Evolutionary conservation across 2,797 vertebrate species (phyloP), one percentile per base, ranked within the genome.

Genomic region (Limosa lapponica): DNA sequence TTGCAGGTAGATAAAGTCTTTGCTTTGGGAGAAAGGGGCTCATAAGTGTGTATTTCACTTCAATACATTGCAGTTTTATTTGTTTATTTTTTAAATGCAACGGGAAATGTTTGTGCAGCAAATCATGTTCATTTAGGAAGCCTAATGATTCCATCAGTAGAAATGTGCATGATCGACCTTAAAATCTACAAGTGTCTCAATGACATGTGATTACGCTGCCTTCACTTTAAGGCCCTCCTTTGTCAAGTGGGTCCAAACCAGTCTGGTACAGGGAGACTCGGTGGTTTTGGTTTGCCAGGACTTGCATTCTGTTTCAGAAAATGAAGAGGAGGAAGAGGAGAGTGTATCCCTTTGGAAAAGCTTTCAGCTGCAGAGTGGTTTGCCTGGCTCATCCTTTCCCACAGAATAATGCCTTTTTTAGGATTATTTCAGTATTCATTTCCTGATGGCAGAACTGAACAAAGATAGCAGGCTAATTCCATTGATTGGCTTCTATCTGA

Each of bases 361-460:
- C 78, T 89, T 82, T 80, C 34, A 19, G 34, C 61, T 96, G 90
- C 85, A 77, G 77, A 22, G 10, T 65, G 43, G 57, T 87, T 87
- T 93, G 37, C 59, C 59, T 70, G 55, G 58, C 58, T 93, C n/a
- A 23, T 82, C 28, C 58, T 73, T 87, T 96, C 70, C 46, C 24
- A n/a, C 59, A 77, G 73, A 93, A 73, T 36, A 67, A 84, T 79
- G 59, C 27, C 32, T 67, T 88, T 88, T 89, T 84, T 52, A 43
- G 44, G 67, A 37, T 86, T 88, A 67, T 90, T 93, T 92, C 80
- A 48, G 65, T 75, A 73, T 94, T 96, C 43, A 61, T 92, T 93
- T 95, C 87, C 55, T 0, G 0, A 23, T 73, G 64, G 39, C 27
- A 73, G 82, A 74, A 62, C 62, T 65, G 65, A 88, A 79, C 58